Evolutionary conservation across 2,888 invertebrate species (phyloP), one percentile per base, ranked within the genome.

Genomic region (Anagyrus pseudococci): DNA sequence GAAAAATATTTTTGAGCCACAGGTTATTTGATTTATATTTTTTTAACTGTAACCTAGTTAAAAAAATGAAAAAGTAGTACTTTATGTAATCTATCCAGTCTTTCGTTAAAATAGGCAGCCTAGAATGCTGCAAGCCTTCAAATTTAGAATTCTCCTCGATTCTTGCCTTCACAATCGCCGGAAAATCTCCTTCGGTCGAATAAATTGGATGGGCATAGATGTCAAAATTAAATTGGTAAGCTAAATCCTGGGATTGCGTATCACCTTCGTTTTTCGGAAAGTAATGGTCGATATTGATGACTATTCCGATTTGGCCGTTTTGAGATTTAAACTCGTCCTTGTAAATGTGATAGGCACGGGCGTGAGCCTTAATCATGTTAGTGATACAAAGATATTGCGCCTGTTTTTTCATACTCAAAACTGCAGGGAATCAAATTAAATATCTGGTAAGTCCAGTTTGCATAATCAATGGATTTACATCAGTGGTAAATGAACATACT

Each of bases 331-430:
- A 90, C 56, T 85, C 80, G 8, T 83, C 77, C 37, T 87, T 82
- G 69, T 86, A 88, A 72, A 88, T 81, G 70, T 87, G 87, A 68
- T 87, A 88, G 23, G 84, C 87, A 72, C 84, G 85, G 0, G 88
- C 88, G 73, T 93, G 92, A 0, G 91, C 88, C 73, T 88, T 87
- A 23, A 93, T 79, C 62, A 90, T 81, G 73, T 90, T 89, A 72
- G 91, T 90, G 0, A 86, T 85, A 67, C 88, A 89, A 0, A 87
- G 81, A 75, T 92, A 92, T 62, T 85, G 84, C 0, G 87, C 88
- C 50, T 87, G 83, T 2, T 88, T 88, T 4, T 86, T 25, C 2
- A 49, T 13, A 13, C 52, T 57, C 57, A 15, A 57, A 55, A 54
- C 50, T 58, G 41, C 17, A 15, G 4, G 41, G 15, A 17, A 23